Evolutionary conservation across 2,797 vertebrate genomes (phyloP).

Genomic region (Tamandua tetradactyla): DNA sequence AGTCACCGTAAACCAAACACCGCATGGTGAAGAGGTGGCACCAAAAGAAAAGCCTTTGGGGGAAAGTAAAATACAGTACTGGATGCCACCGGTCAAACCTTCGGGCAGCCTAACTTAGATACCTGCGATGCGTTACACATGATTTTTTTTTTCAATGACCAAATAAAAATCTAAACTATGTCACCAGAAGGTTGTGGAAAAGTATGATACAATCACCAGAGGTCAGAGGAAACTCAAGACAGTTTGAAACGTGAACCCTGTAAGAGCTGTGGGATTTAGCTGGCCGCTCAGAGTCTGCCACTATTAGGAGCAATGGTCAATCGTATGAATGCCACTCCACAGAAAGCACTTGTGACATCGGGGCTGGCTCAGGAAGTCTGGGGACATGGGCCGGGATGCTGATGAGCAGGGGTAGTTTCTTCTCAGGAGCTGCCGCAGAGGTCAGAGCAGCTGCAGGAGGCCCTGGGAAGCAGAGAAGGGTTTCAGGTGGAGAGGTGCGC

Average conservation of each 20-base stretch:
- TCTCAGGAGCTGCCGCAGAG: conserved; percentile 34
- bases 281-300: conserved; percentile 53
- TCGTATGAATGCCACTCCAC: conserved; percentile 61
- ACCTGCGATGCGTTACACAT: conserved; percentile 73
- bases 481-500: neutral
- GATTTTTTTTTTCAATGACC: conserved; percentile 71
- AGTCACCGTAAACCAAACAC: conserved; percentile 80
- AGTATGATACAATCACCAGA: conserved; percentile 58
- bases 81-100: conserved; percentile 72
- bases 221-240: conserved; percentile 45
- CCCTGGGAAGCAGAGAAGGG: neutral
- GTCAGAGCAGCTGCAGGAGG: neutral
- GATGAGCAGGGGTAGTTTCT: neutral
- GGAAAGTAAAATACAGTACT: conserved; percentile 71
- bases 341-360: conserved; percentile 65
- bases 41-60: conserved; percentile 65
- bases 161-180: conserved; percentile 73
- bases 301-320: neutral
- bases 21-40: conserved; percentile 81
- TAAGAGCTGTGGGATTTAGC: conserved; percentile 46
- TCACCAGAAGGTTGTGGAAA: conserved; percentile 62
- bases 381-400: neutral
- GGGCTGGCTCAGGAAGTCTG: neutral
- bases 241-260: conserved; percentile 45
- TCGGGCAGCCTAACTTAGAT: conserved; percentile 66